Evolutionary conservation across 2,888 invertebrate species (phyloP).

Genomic region (Monopis laevigella): DNA sequence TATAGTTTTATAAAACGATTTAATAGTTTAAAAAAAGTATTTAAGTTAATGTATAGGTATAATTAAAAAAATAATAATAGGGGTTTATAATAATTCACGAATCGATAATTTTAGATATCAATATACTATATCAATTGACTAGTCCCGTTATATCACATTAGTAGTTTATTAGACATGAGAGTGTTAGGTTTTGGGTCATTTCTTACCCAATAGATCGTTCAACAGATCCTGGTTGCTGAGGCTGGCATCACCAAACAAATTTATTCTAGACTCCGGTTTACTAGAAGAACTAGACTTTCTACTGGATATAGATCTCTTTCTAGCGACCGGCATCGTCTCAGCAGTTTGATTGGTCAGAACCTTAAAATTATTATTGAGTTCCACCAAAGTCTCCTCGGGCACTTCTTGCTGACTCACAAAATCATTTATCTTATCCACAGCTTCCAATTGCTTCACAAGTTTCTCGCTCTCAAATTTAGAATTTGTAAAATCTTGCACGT

Average conservation of each 20-base stretch:
- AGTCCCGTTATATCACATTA: neutral
- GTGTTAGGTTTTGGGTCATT: constrained; percentile 33
- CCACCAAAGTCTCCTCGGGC: constrained; percentile 36
- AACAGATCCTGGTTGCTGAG: constrained; percentile 53
- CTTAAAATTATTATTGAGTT: constrained; percentile 54
- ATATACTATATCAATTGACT: neutral
- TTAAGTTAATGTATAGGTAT: too few species aligned
- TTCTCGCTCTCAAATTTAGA: constrained; percentile 55
- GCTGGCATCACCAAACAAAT: constrained; percentile 41
- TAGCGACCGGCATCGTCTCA: constrained; percentile 27
- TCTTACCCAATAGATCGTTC: constrained; percentile 51
- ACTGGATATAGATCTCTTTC: constrained; percentile 43
- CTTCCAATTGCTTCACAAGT: constrained; percentile 54
- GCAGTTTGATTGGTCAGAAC: constrained; percentile 41
- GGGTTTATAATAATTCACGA: too few species aligned
- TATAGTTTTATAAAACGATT: too few species aligned
- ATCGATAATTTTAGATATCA: too few species aligned
- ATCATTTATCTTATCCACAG: constrained; percentile 59
- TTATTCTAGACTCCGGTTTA: constrained; percentile 27
- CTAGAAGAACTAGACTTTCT: constrained; percentile 27
- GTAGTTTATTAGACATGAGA: neutral
- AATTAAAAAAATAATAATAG: too few species aligned
- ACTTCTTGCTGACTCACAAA: constrained; percentile 42
- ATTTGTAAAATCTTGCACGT: constrained; percentile 53
- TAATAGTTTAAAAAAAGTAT: too few species aligned